Conservation (phyloP, 2,113 vertebrate species). For the Mormyrus iriodes region DNA sequence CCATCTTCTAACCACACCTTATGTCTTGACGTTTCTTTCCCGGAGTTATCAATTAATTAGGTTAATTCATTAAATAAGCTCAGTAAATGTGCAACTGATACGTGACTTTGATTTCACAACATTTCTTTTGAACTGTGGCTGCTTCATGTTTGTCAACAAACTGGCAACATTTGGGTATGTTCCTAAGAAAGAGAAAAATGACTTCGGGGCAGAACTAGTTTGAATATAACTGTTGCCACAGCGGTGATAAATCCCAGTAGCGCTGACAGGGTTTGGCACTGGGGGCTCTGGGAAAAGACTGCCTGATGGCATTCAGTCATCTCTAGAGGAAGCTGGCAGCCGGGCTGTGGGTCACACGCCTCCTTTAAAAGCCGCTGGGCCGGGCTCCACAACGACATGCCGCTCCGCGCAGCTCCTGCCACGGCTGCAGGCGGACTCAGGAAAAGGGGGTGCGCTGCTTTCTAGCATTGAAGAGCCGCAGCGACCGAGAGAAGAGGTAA, state of each 20-base stretch:
- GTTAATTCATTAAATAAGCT: neutral
- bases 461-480: neutral
- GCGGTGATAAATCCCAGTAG: neutral
- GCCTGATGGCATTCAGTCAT: slow-evolving; percentile 42
- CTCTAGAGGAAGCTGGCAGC: slow-evolving; percentile 42
- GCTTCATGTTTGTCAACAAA: neutral
- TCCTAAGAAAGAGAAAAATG: neutral
- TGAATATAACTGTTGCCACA: neutral
- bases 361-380: slow-evolving; percentile 45
- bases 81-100: neutral
- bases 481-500: neutral
- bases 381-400: slow-evolving; percentile 50
- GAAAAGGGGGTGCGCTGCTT: slow-evolving; percentile 30
- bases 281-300: slow-evolving; percentile 20
- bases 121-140: neutral
- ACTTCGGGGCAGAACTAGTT: neutral
- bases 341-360: slow-evolving; percentile 47
- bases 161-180: neutral
- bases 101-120: neutral
- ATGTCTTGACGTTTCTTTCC: neutral
- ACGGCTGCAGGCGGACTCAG: slow-evolving; percentile 31
- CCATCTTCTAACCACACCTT: neutral
- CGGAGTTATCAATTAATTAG: neutral
- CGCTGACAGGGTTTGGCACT: neutral
- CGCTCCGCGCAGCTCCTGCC: slow-evolving; percentile 30